Base-by-base conservation (phyloP, 2,797 vertebrate species). In the Chanos chanos region DNA sequence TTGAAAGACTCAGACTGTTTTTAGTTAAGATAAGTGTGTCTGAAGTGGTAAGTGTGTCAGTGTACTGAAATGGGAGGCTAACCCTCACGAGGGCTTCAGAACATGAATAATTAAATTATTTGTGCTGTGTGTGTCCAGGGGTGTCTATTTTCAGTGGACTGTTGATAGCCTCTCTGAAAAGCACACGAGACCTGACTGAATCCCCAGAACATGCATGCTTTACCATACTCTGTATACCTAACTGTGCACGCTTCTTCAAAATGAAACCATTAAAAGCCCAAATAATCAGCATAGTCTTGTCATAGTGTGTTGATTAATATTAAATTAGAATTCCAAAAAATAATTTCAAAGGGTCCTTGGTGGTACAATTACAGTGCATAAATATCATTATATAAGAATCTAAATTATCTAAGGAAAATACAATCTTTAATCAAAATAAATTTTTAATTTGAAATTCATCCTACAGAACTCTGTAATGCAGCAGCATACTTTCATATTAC, bases 91-190 rank as follows among this genome's bases (percentile, higher is more conserved):
- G 83, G 74, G 41, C 71, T 66, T 52, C 50, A 68, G 64, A 25
- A 61, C 47, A 84, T 91, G 64, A 89, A 90, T 89, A 76, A 89
- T 89, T 88, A 61, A 89, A 64, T 76, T 68, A 73, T 73, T 70
- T 74, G 77, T 77, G 78, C 52, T 67, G 75, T 3, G 70, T 58
- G 71, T 74, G 79, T 74, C 61, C 59, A 21, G 6, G 33, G 59
- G 79, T 78, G 80, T 89, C 87, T 64, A 57, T 68, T 91, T 88
- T 81, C 87, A 75, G 73, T 71, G 76, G 71, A 75, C 44, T 53
- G 71, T 62, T 40, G 72, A 81, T 62, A 65, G 74, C 71, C 31
- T 73, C 64, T 21, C 52, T 13, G 49, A 37, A 6, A 54, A 47
- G 48, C 6, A 24, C 9, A 33, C 36, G 37, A 3, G n/a, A 24